phyloP scores from a whole-genome alignment of 1,140 invertebrate genomes.

The Drosophila persimilis region DNA sequence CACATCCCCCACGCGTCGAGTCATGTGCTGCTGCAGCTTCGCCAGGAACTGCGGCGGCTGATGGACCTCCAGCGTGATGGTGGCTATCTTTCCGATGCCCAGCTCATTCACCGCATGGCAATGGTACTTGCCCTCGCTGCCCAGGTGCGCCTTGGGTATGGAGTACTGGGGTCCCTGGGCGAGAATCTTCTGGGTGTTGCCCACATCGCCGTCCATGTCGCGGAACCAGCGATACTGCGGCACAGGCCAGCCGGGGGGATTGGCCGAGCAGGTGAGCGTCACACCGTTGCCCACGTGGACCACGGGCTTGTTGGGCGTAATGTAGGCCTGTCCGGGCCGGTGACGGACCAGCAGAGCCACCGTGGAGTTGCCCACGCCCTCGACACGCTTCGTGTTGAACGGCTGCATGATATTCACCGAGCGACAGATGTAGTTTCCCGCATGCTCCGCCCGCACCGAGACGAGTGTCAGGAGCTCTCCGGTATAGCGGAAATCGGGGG shows the following conservation, averaged over 20 bases:
- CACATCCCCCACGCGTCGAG: conserved; percentile 90
- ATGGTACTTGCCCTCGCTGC: conserved; percentile 93
- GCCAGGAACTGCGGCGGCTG: conserved; percentile 92
- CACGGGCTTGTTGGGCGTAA: conserved; percentile 92
- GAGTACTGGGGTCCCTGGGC: conserved; percentile 91
- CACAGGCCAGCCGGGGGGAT: conserved; percentile 93
- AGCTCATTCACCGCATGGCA: conserved; percentile 96
- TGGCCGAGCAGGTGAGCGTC: conserved; percentile 92
- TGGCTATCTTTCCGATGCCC: conserved; percentile 92
- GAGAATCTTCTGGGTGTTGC: conserved; percentile 86
- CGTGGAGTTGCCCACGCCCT: conserved; percentile 89
- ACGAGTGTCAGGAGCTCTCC: conserved; percentile 90
- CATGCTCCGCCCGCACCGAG: conserved; percentile 90
- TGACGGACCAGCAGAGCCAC: conserved; percentile 92
- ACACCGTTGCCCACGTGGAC: conserved; percentile 93
- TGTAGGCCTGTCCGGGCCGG: conserved; percentile 91
- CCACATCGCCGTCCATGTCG: conserved; percentile 86
- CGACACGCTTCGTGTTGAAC: conserved; percentile 85
- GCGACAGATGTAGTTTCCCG: conserved; percentile 93
- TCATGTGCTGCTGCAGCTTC: conserved; percentile 91
- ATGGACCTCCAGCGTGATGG: conserved; percentile 92
- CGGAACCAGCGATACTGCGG: conserved; percentile 95
- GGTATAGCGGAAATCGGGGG: conserved; percentile 91
- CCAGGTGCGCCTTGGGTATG: conserved; percentile 91
- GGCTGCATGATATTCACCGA: conserved; percentile 92